Base-by-base conservation (phyloP, 2,797 vertebrate genomes). In the Enteromius afrohamiltoni region DNA sequence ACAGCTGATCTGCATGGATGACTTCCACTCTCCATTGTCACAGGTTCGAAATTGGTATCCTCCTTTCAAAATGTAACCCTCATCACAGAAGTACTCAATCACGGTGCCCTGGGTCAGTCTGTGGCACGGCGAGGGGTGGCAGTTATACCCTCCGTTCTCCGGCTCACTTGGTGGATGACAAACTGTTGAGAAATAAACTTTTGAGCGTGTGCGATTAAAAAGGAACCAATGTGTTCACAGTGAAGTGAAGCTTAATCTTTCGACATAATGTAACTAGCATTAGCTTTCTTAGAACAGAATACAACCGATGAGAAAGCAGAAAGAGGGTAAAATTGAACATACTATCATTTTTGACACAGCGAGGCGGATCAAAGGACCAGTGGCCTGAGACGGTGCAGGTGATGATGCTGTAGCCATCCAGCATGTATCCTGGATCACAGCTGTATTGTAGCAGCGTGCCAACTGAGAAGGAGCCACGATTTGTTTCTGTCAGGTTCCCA, bases 1-100 rank as follows among this genome's bases (percentile, higher is more conserved):
- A 90, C 98, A 99, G 95, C 96, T 98, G 58, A 99, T 96, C 92
- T 98, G 97, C 95, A 99, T 96, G 77, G 97, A 95, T 2, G 96
- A 94, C 86, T 96, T 96, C 98, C 98, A 99, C 88, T 97, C 96
- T 80, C 98, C 98, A 79, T 97, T 96, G 92, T 96, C 95, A 88
- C 98, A 99, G 64, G 97, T 99, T 93, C 98, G 93, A 90, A 97
- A 99, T 85, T 97, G 98, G 92, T 98, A 99, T 85, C 97, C 97
- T 4, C 96, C 97, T 87, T 99, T 99, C 88, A 99, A 91, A 84
- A 96, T 92, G 87, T 97, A 99, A 86, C 98, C 98, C 92, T 99
- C 97, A 0, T 96, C 96, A 14, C 98, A 99, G 60, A 97, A 96
- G 90, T 99, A 99, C 91, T 99, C 98, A 4, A 99, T 98, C 90